Base-by-base conservation (phyloP, 2,888 invertebrate genomes). In the Clistopyga incitator region DNA sequence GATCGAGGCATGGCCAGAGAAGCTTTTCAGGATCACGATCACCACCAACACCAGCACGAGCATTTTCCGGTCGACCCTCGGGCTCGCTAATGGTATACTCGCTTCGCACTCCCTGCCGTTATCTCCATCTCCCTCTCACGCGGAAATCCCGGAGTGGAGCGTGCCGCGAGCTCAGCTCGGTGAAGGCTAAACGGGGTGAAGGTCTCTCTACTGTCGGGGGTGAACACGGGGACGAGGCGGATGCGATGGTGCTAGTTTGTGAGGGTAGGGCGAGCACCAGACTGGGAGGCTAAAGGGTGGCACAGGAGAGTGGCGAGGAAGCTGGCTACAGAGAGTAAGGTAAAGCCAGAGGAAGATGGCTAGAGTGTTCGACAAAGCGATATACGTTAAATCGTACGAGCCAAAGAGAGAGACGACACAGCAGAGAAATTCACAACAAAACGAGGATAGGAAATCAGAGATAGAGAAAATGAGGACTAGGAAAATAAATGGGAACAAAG, bases 171-270 rank as follows among this genome's bases (percentile, higher is more conserved):
- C 90, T 90, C 91, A 92, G 92, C 91, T 91, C 91, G 92, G 92
- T 93, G 93, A 93, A 93, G 93, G 93, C 91, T 92, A 92, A 93
- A 92, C 90, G 91, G 90, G 93, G 93, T 93, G 93, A 93, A 93
- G 92, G 93, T 92, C 92, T 92, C 90, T 80, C 85, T 88, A 88
- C 67, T 15, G 87, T 87, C 83, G 84, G 84, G 75, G 84, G 77
- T 42, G 75, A 42, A 23, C 8, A 59, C 34, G 11, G 54, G 84
- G 65, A 76, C 52, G 70, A 29, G 38, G 38, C n/a, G 68, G 54
- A 38, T 45, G 65, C 75, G 85, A 82, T 84, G 85, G 85, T 78
- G 82, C 71, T 61, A 61, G 76, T 54, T 70, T 64, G 67, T 47
- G 76, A 74, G 78, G 56, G 42, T 29, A 75, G 70, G 71, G 42